A percentile compares a stretch with the other conserved stretches of the same genome.
Evolutionary conservation across 2,113 vertebrate species (phyloP).

Genomic region (Hippocampus comes): DNA sequence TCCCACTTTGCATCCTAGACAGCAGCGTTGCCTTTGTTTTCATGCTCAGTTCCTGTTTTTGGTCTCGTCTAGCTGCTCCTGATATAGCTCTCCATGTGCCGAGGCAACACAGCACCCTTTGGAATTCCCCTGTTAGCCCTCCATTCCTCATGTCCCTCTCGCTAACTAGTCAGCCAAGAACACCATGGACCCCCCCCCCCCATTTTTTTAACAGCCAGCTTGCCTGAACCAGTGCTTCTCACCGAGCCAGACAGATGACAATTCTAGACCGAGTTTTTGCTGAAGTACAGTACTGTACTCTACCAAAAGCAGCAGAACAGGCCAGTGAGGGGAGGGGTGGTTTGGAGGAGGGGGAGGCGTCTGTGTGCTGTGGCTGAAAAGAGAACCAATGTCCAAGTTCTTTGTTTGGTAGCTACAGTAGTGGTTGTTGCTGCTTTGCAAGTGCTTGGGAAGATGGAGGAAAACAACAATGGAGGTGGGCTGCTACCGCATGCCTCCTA

Average conservation of each 20-base stretch:
- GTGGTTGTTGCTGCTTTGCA: constrained; percentile 25
- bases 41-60: constrained; percentile 65
- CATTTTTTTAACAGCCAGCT: constrained; percentile 18
- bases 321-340: constrained; percentile 20
- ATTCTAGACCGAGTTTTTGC: not conserved
- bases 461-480: constrained; percentile 3
- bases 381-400: constrained; percentile 59
- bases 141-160: constrained; percentile 40
- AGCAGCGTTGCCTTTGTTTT: constrained; percentile 56
- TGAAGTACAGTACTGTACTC: constrained; percentile 14
- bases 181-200: constrained; percentile 24
- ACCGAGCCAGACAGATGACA: constrained; percentile 9
- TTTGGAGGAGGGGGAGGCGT: constrained; percentile 25
- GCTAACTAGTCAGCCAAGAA: constrained; percentile 40
- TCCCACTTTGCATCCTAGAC: constrained; percentile 24
- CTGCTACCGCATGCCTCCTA: constrained; percentile 19
- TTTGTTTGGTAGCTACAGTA: constrained; percentile 42
- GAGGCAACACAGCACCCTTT: constrained; percentile 55
- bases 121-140: constrained; percentile 51
- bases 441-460: constrained; percentile 4
- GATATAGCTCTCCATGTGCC: constrained; percentile 47
- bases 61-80: constrained; percentile 50
- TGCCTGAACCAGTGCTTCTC: constrained; percentile 6
- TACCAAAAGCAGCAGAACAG: constrained; percentile 15
- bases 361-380: constrained; percentile 53